These are phyloP conservation scores for Muscicapa adusta DNA, from an alignment of 2,113 vertebrate species.

Conservation along the genomic window DNA sequence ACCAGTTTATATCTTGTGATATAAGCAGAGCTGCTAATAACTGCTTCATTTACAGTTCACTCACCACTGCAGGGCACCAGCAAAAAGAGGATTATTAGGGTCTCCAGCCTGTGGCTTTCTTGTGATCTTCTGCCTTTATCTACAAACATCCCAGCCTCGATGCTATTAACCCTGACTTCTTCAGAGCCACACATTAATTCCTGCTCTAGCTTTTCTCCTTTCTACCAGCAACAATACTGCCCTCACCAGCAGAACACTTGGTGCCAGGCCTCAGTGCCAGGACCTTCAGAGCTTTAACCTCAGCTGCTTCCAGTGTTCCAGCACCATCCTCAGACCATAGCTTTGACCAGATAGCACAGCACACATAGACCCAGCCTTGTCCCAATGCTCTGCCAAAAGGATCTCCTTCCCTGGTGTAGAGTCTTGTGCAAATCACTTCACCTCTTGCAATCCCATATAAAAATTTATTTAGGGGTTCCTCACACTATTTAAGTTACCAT, in stretches of 20 bases:
- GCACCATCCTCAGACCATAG: accelerated
- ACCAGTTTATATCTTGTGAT: neutral
- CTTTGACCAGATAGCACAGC: accelerated
- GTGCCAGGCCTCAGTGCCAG: neutral
- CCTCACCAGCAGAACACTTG: neutral
- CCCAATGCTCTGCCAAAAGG: neutral
- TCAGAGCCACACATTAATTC: neutral
- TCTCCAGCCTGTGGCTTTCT: neutral
- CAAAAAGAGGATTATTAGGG: neutral
- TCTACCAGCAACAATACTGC: neutral
- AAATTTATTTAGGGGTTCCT: neutral
- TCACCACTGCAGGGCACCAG: neutral
- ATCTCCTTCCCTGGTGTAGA: neutral
- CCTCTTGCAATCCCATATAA: neutral
- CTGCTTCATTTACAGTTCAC: neutral
- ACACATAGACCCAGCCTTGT: neutral
- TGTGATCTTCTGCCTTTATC: neutral
- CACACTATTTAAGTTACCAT: neutral
- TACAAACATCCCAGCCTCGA: neutral
- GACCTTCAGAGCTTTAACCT: neutral
- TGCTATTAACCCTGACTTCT: neutral
- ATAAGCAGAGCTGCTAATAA: neutral
- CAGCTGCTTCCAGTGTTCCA: neutral
- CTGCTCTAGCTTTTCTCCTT: neutral
- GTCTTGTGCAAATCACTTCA: neutral